Evolutionary conservation across 1,140 invertebrate genomes (phyloP).

Genomic region (Idris sp.): DNA sequence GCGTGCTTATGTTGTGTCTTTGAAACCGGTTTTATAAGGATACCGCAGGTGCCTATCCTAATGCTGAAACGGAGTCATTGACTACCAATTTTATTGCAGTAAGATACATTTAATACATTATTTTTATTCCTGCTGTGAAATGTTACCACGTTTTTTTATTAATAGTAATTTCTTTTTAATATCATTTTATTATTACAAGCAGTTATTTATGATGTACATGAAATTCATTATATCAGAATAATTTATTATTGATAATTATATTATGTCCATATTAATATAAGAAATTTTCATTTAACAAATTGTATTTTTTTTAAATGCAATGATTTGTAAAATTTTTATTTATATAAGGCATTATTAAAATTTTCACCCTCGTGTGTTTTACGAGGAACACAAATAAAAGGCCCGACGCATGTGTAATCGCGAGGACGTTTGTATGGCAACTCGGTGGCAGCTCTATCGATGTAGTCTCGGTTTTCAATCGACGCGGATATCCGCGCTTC

Average conservation of each 20-base stretch:
- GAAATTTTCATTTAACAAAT: no score
- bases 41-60: slow-evolving; percentile 44
- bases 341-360: slow-evolving; percentile 33
- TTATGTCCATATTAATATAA: no score
- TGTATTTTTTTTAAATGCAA: no score
- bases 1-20: slow-evolving; percentile 27
- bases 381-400: slow-evolving; percentile 64
- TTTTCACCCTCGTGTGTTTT: slow-evolving; percentile 64
- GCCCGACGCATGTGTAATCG: slow-evolving; percentile 66
- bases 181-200: no score
- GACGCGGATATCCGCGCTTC: slow-evolving; percentile 62
- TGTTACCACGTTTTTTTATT: slow-evolving; percentile 28
- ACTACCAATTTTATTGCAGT: slow-evolving; percentile 36
- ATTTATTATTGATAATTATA: no score
- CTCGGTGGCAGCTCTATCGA: slow-evolving; percentile 76
- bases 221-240: no score
- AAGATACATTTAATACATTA: slow-evolving; percentile 11
- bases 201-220: no score
- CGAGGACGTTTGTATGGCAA: slow-evolving; percentile 76
- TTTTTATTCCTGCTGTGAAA: no score
- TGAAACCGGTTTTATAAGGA: slow-evolving; percentile 47
- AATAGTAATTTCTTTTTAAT: background rate
- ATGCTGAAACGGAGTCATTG: slow-evolving; percentile 31
- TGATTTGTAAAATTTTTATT: slow-evolving; percentile 4
- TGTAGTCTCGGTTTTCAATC: slow-evolving; percentile 65